A percentile compares a stretch with the other conserved stretches of the same genome.
phyloP scores from a whole-genome alignment of 2,888 invertebrate genomes.

The Flexamia atlantica region DNA sequence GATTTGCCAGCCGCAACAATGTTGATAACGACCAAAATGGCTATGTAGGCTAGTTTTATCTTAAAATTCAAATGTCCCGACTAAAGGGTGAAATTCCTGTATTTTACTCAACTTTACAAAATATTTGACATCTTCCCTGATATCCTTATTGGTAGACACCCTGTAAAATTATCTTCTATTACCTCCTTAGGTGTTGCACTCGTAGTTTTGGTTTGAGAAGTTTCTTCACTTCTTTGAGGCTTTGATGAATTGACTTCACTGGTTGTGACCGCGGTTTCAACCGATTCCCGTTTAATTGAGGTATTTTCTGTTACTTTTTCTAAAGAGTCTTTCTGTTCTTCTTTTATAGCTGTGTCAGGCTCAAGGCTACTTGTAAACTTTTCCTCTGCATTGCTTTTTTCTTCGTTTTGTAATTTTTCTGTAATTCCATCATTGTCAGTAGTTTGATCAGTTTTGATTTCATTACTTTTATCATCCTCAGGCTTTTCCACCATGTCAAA shows the following conservation, averaged over 20 bases:
- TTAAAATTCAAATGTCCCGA: too few species aligned
- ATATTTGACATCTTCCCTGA: too few species aligned
- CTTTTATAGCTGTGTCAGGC: neutral
- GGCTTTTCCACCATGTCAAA: neutral
- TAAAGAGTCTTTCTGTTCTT: neutral
- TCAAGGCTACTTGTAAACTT: conserved; percentile 9
- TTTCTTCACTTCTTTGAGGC: conserved; percentile 19
- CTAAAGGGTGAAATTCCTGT: too few species aligned
- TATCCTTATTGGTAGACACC: too few species aligned
- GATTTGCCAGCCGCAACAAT: too few species aligned
- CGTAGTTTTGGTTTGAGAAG: neutral
- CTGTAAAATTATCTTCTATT: too few species aligned
- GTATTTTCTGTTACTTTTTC: neutral
- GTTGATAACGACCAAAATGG: too few species aligned
- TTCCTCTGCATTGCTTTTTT: conserved; percentile 57
- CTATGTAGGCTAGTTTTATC: too few species aligned
- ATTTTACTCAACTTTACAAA: too few species aligned
- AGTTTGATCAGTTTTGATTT: neutral
- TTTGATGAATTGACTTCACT: neutral
- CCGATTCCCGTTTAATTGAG: neutral
- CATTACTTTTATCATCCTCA: neutral
- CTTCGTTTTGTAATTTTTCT: conserved; percentile 6
- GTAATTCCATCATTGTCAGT: conserved; percentile 15
- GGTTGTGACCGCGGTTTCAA: neutral
- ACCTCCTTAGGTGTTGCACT: conserved; percentile 21